Evolutionary conservation across 2,797 vertebrate species (phyloP).

Genomic region (Pangasius larnaudii): DNA sequence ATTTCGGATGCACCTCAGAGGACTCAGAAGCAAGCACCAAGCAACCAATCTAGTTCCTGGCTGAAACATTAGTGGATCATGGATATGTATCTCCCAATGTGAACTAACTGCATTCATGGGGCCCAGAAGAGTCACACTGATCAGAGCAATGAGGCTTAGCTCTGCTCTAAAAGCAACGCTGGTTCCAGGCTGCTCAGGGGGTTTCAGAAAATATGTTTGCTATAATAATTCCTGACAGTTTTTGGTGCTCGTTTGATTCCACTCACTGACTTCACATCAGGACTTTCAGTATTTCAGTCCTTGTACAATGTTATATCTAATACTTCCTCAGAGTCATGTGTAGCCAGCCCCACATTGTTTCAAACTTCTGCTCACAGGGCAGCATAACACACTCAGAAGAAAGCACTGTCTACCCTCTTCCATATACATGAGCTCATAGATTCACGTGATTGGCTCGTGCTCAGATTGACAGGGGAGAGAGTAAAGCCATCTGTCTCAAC

Average conservation of each 20-base stretch:
- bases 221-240: neutral
- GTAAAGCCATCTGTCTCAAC: neutral
- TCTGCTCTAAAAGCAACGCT: neutral
- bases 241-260: neutral
- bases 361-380: neutral
- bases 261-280: neutral
- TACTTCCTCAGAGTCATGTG: neutral
- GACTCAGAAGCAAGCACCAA: neutral
- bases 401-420: neutral
- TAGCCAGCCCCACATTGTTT: neutral
- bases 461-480: neutral
- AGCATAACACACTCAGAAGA: neutral
- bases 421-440: neutral
- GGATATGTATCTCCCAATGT: neutral
- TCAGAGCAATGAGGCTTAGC: constrained; percentile 22
- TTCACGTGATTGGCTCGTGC: neutral
- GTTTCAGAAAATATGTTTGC: constrained; percentile 6
- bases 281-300: neutral
- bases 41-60: neutral
- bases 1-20: neutral
- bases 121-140: neutral
- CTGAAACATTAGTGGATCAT: constrained; percentile 7
- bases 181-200: neutral
- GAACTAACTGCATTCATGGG: neutral
- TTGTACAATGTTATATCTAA: neutral